Evolutionary conservation across 2,888 invertebrate genomes (phyloP), one percentile per base, ranked within the genome.

Genomic region (Zeuzera pyrina): DNA sequence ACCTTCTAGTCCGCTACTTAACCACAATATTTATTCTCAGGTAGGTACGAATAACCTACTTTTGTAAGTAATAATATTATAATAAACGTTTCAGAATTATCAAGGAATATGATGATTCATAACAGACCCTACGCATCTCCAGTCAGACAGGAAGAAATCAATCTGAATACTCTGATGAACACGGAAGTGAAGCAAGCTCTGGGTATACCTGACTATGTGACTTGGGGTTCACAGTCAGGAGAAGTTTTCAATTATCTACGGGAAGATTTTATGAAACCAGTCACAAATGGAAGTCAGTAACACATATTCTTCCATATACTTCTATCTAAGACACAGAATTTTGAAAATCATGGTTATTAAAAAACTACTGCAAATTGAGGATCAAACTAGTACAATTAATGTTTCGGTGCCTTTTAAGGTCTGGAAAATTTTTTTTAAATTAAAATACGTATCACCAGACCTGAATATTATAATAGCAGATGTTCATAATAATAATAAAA

Each of bases 201-300:
- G 0, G 68, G 74, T 2, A 87, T 94, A 12, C 88, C 91, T 0
- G 67, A 71, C 0, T 69, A 87, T 30, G 87, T 91, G 2, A 67
- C 57, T 1, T 94, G 93, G 89, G 90, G 89, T 31, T 81, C 78
- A 0, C 88, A 88, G 52, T 85, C 88, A 4, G 35, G 46, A 3
- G 28, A 38, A 0, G 92, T 93, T 0, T 93, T 92, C 52, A 43
- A 57, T 13, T 61, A 68, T 15, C 79, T 91, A 21, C 47, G 56
- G 5, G 85, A 47, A 3, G 94, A 94, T 57, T 93, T 94, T 53
- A 93, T 94, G 93, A 92, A 89, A 57, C 92, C 94, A 0, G 93
- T 89, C 13, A 87, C 88, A 2, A 71, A 88, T 35, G 65, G 72
- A 46, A 68, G 79, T 81, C 31, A 61, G 73, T 62, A 31, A 14